Evolutionary conservation across 2,888 invertebrate species (phyloP), one percentile per base, ranked within the genome.

Genomic region (Sicus ferrugineus): DNA sequence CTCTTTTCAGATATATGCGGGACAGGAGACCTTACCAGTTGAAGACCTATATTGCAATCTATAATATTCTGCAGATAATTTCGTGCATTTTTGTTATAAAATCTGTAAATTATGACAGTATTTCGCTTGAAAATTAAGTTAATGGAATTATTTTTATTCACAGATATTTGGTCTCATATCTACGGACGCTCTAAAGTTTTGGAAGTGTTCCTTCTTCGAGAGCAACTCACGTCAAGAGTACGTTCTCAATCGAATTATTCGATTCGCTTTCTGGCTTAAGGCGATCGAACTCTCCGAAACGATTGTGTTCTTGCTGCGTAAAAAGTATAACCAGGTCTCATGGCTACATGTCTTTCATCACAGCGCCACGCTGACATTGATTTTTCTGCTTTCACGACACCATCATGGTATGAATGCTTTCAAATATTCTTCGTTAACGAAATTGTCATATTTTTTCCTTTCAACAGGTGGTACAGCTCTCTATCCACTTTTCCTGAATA

Each of bases 61-160:
- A 96, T 86, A 96, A 96, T 82, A 84, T 93, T n/a, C 81, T 90
- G 62, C 95, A 96, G 89, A 92, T 96, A 11, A 9, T 78, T 5
- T 70, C 77, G 7, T 84, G 84, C 69, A 19, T 80, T 3, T 83
- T 79, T 68, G 72, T 80, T 67, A 68, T 79, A 19, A 61, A 70
- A 30, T 73, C 75, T 76, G 84, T 84, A 74, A 77, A 73, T 70
- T 7, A 6, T 4, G 3, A 30, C 23, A 38, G 5, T 9, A 2
- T 30, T 19, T 14, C n/a, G n/a, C n/a, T n/a, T n/a, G n/a, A n/a
- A n/a, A n/a, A n/a, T n/a, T n/a, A 42, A 3, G 3, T n/a, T 62
- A 34, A 42, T 58, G 5, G 16, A 23, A 11, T 28, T 28, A n/a
- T n/a, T n/a, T n/a, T 34, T 30, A 46, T 9, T 52, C 72, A 0